Percentiles rank a stretch among this genome's conserved stretches.
Evolutionary conservation across 2,797 vertebrate species (phyloP).

Genomic region (Lagocephalus sceleratus): DNA sequence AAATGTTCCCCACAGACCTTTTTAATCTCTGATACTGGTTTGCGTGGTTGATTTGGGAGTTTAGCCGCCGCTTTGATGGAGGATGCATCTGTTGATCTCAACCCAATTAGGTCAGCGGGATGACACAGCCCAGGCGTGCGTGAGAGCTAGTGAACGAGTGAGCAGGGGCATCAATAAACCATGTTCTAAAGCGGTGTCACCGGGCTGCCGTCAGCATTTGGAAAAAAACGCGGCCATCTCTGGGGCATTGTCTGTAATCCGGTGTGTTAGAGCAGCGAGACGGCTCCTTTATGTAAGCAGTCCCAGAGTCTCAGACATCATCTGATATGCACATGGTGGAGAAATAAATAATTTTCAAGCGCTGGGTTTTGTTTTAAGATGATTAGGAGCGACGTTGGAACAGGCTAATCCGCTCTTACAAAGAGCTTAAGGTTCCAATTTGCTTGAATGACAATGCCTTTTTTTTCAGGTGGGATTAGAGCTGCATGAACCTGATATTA

Average conservation of each 20-base stretch:
- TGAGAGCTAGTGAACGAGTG: slow-evolving; percentile 28
- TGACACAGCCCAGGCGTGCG: slow-evolving; percentile 40
- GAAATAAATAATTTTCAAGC: slow-evolving; percentile 30
- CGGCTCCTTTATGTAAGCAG: slow-evolving; percentile 53
- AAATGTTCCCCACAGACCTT: too few species aligned
- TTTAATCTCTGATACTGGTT: too few species aligned
- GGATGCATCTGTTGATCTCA: slow-evolving; percentile 40
- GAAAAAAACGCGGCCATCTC: slow-evolving; percentile 63
- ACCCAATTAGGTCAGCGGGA: slow-evolving; percentile 39
- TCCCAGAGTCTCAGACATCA: slow-evolving; percentile 50
- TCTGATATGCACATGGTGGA: slow-evolving; percentile 35
- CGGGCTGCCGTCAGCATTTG: slow-evolving; percentile 53
- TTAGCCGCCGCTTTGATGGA: slow-evolving; percentile 7
- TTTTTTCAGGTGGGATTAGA: slow-evolving; percentile 34
- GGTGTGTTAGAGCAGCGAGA: slow-evolving; percentile 48
- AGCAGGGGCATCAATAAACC: slow-evolving; percentile 66
- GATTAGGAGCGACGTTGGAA: slow-evolving; percentile 41
- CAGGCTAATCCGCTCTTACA: slow-evolving; percentile 46
- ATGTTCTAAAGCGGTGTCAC: slow-evolving; percentile 69
- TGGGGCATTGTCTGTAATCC: slow-evolving; percentile 61
- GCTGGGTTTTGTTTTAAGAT: slow-evolving; percentile 40
- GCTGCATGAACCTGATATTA: slow-evolving; percentile 40
- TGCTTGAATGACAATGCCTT: slow-evolving; percentile 31
- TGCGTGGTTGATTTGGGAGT: neutral
- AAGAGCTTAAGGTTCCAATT: slow-evolving; percentile 37